These are phyloP conservation scores for Torymus aiolomorphi DNA, from an alignment of 2,888 invertebrate genomes.

Conservation along the genomic window DNA sequence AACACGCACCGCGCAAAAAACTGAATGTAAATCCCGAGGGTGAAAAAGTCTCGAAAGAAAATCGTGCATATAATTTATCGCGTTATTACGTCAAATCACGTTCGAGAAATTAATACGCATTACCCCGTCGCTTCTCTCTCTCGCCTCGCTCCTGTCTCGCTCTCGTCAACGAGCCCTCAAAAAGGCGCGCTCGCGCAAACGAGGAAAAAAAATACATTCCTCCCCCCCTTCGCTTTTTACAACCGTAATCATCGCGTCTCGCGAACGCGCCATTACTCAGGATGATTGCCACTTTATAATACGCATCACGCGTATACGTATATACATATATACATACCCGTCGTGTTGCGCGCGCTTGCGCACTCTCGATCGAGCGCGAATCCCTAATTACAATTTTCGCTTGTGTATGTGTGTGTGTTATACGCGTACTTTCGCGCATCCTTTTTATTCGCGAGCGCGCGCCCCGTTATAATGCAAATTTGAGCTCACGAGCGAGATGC, in stretches of 20 bases:
- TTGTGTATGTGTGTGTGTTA: background rate
- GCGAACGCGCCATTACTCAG: constrained; percentile 18
- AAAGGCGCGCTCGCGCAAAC: background rate
- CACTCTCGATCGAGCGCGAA: background rate
- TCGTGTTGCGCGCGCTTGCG: no score
- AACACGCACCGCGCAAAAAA: no score
- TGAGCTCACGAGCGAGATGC: background rate
- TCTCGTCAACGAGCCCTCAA: background rate
- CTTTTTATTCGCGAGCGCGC: background rate
- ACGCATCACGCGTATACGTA: no score
- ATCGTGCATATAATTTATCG: background rate
- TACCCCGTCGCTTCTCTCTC: background rate
- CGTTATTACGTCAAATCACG: background rate
- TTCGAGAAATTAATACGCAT: background rate
- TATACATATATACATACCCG: no score
- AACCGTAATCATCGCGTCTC: constrained; percentile 20
- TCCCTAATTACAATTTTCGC: constrained; percentile 27
- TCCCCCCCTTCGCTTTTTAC: background rate
- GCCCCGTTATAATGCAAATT: constrained; percentile 49
- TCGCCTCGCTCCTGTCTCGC: no score
- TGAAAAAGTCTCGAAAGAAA: background rate
- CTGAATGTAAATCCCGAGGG: no score
- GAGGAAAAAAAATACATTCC: background rate
- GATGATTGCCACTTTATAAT: constrained; percentile 44
- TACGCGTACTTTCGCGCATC: background rate